Base-by-base conservation (phyloP, 1,140 invertebrate species). In the Eriosoma lanigerum region DNA sequence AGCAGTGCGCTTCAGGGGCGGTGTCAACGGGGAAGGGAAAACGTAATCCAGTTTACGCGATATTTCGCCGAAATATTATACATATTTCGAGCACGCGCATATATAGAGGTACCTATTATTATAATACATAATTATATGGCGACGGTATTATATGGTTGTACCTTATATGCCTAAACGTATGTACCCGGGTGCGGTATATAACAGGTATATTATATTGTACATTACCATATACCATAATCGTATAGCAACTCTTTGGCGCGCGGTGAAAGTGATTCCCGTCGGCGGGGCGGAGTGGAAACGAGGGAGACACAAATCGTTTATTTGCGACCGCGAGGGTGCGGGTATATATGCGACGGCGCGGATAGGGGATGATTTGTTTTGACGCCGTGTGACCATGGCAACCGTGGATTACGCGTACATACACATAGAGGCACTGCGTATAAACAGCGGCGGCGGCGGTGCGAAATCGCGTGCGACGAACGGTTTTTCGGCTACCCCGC, bases 331-430 rank as follows among this genome's bases (percentile, higher is more conserved):
- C 50, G 48, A n/a, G 46, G 46, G 48, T 52, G 48, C 8, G 32
- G 8, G 32, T 3, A 46, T 72, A n/a, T n/a, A n/a, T 29, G 68
- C 9, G 26, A 46, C 8, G 17, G 48, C 29, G 19, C 15, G 48
- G 15, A 52, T 72, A 72, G 72, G 75, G 52, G 75, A 78, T 78
- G 75, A 78, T 78, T 78, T 78, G 75, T 78, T 78, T 78, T 78
- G 75, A 78, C 75, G 56, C 32, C 54, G 24, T 38, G 52, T 78
- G 75, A 21, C 75, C 75, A 60, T 78, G 75, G 75, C 26, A 78
- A 78, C 75, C 44, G n/a, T n/a, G 52, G 48, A 72, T 72, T 76
- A 58, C 72, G n/a, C n/a, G n/a, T 38, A 38, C 32, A 8, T 38
- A 38, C 32, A n/a, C n/a, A n/a, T n/a, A n/a, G n/a, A n/a, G n/a